Conservation (phyloP, 2,888 invertebrate genomes). For the Chrysotoxum bicinctum region DNA sequence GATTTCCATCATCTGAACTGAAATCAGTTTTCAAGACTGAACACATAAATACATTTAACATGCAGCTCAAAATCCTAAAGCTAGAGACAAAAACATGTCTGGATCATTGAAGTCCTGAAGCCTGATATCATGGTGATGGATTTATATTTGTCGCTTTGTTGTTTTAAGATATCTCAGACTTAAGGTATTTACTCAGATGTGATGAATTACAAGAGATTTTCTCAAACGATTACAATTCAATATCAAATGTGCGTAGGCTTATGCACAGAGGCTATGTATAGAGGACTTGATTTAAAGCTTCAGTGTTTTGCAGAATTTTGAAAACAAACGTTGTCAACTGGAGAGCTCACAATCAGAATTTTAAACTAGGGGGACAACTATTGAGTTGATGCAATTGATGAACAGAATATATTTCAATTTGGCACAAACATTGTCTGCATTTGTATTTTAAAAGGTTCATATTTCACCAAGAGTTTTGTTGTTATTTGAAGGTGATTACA, state of each 20-base stretch:
- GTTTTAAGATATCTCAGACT: neutral
- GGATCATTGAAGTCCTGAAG: neutral
- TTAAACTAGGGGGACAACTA: neutral
- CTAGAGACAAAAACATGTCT: slow-evolving; percentile 21
- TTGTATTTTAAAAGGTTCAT: too few relatives aligned
- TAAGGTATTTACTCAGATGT: slow-evolving; percentile 17
- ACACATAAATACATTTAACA: neutral
- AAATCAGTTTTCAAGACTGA: slow-evolving; percentile 14
- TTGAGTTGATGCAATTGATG: neutral
- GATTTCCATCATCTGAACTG: neutral
- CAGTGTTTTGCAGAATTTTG: neutral
- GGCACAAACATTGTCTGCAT: neutral
- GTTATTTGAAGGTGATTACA: too few relatives aligned
- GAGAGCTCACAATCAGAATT: neutral
- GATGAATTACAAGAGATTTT: neutral
- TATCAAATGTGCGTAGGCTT: neutral
- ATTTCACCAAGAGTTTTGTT: too few relatives aligned
- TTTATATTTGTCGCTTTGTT: slow-evolving; percentile 14
- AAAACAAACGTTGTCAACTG: neutral
- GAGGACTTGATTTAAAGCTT: neutral
- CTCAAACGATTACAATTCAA: slow-evolving; percentile 7
- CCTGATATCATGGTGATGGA: neutral
- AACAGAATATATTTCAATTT: neutral
- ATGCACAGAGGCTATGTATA: neutral
- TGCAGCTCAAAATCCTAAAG: slow-evolving; percentile 4